Conservation (phyloP, 2,113 vertebrate genomes). For the Salvelinus fontinalis region DNA sequence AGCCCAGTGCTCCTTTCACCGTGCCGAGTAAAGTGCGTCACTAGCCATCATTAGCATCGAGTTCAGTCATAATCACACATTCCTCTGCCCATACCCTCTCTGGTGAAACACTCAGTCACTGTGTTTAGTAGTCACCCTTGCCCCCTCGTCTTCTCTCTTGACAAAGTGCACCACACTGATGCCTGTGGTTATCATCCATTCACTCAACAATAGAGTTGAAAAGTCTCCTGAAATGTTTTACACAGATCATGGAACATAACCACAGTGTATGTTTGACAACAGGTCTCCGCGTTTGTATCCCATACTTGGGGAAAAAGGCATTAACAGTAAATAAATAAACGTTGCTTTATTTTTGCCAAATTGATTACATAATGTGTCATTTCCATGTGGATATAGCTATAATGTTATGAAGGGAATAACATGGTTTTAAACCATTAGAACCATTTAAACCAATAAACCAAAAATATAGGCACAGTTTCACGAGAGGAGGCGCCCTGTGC, state of each 20-base stretch:
- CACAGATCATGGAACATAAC: neutral
- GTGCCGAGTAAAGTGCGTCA: neutral
- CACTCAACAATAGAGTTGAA: neutral
- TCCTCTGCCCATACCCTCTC: neutral
- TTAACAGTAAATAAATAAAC: too few relatives aligned
- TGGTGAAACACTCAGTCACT: neutral
- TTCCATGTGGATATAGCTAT: too few relatives aligned
- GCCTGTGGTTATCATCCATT: neutral
- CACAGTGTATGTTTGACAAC: neutral
- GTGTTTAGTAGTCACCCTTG: neutral
- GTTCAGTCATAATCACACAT: conserved; percentile 2
- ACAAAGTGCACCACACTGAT: neutral
- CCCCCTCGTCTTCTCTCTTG: neutral
- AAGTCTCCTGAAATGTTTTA: neutral
- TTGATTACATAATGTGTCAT: too few relatives aligned
- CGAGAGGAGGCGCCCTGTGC: too few relatives aligned
- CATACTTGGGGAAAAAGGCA: too few relatives aligned
- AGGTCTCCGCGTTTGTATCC: neutral
- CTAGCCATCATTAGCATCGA: neutral
- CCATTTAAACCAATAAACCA: too few relatives aligned
- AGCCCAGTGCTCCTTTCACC: neutral
- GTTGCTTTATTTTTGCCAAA: too few relatives aligned
- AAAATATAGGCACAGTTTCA: too few relatives aligned
- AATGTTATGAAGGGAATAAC: too few relatives aligned
- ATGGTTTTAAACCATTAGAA: too few relatives aligned